phyloP scores from a whole-genome alignment of 2,797 vertebrate species.

The Hypotaenidia okinawae region DNA sequence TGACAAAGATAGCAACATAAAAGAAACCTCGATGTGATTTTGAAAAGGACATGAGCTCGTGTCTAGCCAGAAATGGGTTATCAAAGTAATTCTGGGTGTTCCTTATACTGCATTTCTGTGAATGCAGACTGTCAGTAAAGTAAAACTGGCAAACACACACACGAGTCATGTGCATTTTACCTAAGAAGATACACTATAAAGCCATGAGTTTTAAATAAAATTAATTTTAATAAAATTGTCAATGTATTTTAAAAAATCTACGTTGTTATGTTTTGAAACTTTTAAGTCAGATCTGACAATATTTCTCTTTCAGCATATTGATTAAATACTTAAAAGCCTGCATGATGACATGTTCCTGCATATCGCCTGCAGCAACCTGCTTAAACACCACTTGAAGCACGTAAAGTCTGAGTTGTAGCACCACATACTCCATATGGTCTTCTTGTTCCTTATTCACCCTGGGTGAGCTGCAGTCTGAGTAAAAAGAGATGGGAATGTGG shows the following conservation, averaged over 20 bases:
- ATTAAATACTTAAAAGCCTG: slow-evolving; percentile 60
- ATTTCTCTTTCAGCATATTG: slow-evolving; percentile 54
- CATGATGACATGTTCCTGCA: slow-evolving; percentile 22
- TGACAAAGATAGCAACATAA: neutral
- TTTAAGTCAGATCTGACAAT: slow-evolving; percentile 37
- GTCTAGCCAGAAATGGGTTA: neutral
- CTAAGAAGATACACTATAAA: neutral
- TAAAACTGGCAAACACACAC: neutral
- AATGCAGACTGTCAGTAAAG: neutral
- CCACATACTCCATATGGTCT: slow-evolving; percentile 46
- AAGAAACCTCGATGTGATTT: neutral
- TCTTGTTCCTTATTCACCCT: slow-evolving; percentile 40
- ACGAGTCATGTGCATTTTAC: neutral
- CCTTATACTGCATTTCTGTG: neutral
- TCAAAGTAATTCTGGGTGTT: neutral
- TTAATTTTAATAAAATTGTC: neutral
- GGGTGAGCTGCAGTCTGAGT: slow-evolving; percentile 16
- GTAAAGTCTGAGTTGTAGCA: slow-evolving; percentile 15
- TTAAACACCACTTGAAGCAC: slow-evolving; percentile 38
- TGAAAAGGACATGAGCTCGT: neutral
- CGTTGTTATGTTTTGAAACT: slow-evolving; percentile 9
- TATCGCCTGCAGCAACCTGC: slow-evolving; percentile 58
- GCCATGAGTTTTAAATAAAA: neutral
- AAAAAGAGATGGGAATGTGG: neutral
- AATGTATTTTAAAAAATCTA: neutral